A percentile compares a stretch with the other conserved stretches of the same genome.
Evolutionary conservation across 2,797 vertebrate genomes (phyloP).

Genomic region (Tapirus indicus): DNA sequence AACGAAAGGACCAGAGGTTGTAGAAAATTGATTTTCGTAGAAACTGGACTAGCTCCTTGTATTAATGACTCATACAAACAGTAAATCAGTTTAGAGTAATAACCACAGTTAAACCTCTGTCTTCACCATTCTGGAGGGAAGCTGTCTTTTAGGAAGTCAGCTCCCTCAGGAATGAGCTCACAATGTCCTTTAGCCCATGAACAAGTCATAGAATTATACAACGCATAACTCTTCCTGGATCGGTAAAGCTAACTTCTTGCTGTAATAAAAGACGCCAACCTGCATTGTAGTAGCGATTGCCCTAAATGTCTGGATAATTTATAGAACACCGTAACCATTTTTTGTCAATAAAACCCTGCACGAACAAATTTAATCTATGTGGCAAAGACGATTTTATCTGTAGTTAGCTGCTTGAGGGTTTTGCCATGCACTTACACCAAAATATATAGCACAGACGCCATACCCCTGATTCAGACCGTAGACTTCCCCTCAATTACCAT

Average conservation of each 20-base stretch:
- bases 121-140: slow-evolving; percentile 43
- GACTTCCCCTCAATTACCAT: not conserved
- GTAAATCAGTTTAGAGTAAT: slow-evolving; percentile 66
- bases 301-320: slow-evolving; percentile 47
- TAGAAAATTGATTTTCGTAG: slow-evolving; percentile 68
- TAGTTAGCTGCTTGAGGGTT: not conserved
- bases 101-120: slow-evolving; percentile 24
- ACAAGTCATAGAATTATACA: slow-evolving; percentile 37
- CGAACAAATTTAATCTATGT: not conserved
- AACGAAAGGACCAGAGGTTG: slow-evolving; percentile 30
- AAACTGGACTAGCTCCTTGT: slow-evolving; percentile 41
- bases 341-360: slow-evolving; percentile 42
- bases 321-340: not conserved
- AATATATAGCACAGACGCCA: not conserved
- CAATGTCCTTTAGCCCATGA: not conserved
- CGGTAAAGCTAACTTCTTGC: slow-evolving; percentile 14
- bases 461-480: not conserved
- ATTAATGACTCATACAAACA: slow-evolving; percentile 57
- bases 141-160: slow-evolving; percentile 9
- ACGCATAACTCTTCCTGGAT: not conserved
- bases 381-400: slow-evolving; percentile 32
- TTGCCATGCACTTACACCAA: slow-evolving; percentile 14
- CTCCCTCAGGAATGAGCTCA: slow-evolving; percentile 45
- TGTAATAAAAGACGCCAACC: slow-evolving; percentile 42
- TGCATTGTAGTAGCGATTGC: not conserved